Conservation (phyloP, 2,888 invertebrate genomes). For the Nasonovia ribisnigri region DNA sequence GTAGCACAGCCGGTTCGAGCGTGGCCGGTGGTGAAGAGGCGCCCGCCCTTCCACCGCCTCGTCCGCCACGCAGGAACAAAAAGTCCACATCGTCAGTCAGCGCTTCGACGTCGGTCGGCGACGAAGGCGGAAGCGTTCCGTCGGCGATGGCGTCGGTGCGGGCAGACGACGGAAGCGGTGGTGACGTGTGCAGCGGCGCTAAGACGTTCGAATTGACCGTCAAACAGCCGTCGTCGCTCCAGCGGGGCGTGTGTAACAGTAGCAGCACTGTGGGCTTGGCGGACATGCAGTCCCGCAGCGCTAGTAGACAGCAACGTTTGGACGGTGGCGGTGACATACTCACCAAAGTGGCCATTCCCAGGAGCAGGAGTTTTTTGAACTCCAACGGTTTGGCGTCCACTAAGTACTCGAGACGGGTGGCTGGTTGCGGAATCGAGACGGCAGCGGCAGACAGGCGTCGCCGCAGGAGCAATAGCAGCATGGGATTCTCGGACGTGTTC, state of each 20-base stretch:
- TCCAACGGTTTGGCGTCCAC: conserved; percentile 75
- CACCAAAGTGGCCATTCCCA: conserved; percentile 87
- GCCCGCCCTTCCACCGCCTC: conserved; percentile 73
- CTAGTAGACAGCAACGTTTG: neutral
- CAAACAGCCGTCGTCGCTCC: conserved; percentile 69
- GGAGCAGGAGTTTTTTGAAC: conserved; percentile 87
- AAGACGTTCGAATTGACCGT: conserved; percentile 80
- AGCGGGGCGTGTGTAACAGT: conserved; percentile 68
- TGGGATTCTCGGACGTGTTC: conserved; percentile 89
- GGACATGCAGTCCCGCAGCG: neutral
- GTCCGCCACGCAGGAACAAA: conserved; percentile 83
- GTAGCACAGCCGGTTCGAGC: conserved; percentile 57
- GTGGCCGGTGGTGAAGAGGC: conserved; percentile 58
- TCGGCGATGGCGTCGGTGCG: conserved; percentile 72
- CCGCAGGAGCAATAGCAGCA: conserved; percentile 66
- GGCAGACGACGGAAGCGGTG: conserved; percentile 44
- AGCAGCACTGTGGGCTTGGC: neutral
- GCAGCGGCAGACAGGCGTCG: conserved; percentile 22
- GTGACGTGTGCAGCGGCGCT: conserved; percentile 76
- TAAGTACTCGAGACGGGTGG: conserved; percentile 63
- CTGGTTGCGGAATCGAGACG: conserved; percentile 49
- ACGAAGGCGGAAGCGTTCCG: conserved; percentile 72
- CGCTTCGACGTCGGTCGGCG: conserved; percentile 72
- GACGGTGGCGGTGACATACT: conserved; percentile 76
- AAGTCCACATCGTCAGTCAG: conserved; percentile 67